Base-by-base conservation (phyloP, 2,888 invertebrate species). In the Drosophila quinaria region DNA sequence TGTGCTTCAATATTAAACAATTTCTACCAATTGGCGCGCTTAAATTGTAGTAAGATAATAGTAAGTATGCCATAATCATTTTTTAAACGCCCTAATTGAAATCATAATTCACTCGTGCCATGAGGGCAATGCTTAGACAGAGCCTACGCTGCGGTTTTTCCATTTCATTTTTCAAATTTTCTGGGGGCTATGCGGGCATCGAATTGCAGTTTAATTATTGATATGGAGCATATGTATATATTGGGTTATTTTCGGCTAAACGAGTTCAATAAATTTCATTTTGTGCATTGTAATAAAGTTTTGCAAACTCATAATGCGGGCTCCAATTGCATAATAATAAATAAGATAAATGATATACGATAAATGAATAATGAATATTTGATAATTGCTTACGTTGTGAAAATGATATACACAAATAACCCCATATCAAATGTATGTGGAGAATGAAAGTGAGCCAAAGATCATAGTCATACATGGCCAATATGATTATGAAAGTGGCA, bases 31-130 rank as follows among this genome's bases (percentile, higher is more conserved):
- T 74, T 77, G 77, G 69, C 78, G 67, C 64, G 78, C 64, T 78
- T 65, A 56, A 81, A 82, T 74, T 70, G 80, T 83, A 89, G 86
- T 77, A 78, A 70, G 69, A 83, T 83, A 78, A 81, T 81, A 81
- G 77, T 83, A 87, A 84, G 78, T 80, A 58, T 68, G 80, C 80
- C 89, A 87, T 89, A 86, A 84, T 84, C 87, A 87, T 89, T 83
- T 87, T 75, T 74, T 78, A 89, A 84, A 87, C 89, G 83, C 83
- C 89, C 73, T 87, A 84, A 84, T 87, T 84, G 83, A 84, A 84
- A 83, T 74, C 71, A 83, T 84, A 87, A 87, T 89, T 84, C 70
- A 89, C 78, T 70, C 70, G 52, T 61, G 72, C 63, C 74, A 83
- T 72, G 79, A 58, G 68, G 68, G 66, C 64, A 52, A 55, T 59